Evolutionary conservation across 1,140 invertebrate genomes (phyloP).

Genomic region (Popillia japonica): DNA sequence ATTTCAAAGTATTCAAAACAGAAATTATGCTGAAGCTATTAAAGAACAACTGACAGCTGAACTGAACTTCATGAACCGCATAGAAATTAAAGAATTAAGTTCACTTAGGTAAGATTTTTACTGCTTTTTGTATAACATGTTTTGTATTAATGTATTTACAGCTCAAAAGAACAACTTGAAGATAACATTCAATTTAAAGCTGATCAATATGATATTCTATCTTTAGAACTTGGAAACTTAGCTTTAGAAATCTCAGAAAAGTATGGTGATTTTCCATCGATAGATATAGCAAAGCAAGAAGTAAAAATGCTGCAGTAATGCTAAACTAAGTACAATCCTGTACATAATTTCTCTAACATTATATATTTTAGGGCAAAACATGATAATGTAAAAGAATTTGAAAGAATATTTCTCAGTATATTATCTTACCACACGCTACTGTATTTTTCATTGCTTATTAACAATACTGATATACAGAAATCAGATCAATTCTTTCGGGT

Average conservation of each 20-base stretch:
- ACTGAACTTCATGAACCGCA: background rate
- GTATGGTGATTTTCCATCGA: background rate
- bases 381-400: background rate
- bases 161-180: background rate
- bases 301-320: background rate
- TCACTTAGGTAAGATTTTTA: background rate
- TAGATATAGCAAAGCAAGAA: background rate
- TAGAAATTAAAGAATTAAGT: background rate
- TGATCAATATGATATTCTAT: background rate
- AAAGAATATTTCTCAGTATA: constrained; percentile 1
- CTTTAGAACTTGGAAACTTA: background rate
- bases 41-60: background rate
- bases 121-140: background rate
- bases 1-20: constrained; percentile 9
- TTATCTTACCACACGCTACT: background rate
- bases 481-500: constrained; percentile 4
- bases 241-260: background rate
- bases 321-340: background rate
- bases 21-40: background rate
- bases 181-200: background rate
- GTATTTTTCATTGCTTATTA: background rate
- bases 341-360: background rate
- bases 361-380: background rate
- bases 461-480: background rate
- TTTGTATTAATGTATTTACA: background rate